A percentile compares a stretch with the other conserved stretches of the same genome.
These are phyloP conservation scores for Jordanella pulchra DNA, from an alignment of 2,797 vertebrate species.

Conservation along the genomic window DNA sequence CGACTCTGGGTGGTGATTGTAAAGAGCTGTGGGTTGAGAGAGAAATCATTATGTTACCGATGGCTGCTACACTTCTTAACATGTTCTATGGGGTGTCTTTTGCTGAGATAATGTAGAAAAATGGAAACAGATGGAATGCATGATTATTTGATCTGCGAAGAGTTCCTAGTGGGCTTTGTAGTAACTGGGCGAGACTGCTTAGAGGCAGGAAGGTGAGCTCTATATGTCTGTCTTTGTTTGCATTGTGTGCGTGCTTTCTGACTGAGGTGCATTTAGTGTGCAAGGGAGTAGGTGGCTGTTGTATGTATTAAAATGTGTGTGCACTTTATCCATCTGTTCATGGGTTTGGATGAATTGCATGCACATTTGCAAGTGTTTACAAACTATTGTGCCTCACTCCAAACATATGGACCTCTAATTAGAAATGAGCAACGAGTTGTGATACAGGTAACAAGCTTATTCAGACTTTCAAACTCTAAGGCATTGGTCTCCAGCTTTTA, in stretches of 20 bases:
- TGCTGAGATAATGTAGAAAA: constrained; percentile 67
- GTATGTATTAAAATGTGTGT: constrained; percentile 36
- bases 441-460: constrained; percentile 28
- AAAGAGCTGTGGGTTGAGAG: constrained; percentile 58
- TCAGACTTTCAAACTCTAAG: not conserved
- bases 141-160: constrained; percentile 76
- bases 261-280: constrained; percentile 31
- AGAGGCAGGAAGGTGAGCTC: constrained; percentile 61
- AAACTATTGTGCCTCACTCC: constrained; percentile 35
- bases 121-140: constrained; percentile 74
- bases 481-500: constrained; percentile 30
- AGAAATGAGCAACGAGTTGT: constrained; percentile 39
- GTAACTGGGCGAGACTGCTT: constrained; percentile 63
- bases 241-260: constrained; percentile 19
- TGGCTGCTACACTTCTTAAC: constrained; percentile 58
- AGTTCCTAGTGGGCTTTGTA: constrained; percentile 74
- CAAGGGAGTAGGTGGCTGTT: constrained; percentile 48
- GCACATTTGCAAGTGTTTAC: constrained; percentile 26
- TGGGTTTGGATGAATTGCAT: constrained; percentile 38
- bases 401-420: constrained; percentile 50
- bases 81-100: constrained; percentile 64
- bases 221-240: constrained; percentile 34
- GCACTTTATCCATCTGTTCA: constrained; percentile 55
- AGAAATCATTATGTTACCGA: constrained; percentile 72
- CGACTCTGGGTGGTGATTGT: constrained; percentile 62